These are phyloP conservation scores for Xenus cinereus DNA, from an alignment of 2,113 vertebrate genomes.

Conservation along the genomic window DNA sequence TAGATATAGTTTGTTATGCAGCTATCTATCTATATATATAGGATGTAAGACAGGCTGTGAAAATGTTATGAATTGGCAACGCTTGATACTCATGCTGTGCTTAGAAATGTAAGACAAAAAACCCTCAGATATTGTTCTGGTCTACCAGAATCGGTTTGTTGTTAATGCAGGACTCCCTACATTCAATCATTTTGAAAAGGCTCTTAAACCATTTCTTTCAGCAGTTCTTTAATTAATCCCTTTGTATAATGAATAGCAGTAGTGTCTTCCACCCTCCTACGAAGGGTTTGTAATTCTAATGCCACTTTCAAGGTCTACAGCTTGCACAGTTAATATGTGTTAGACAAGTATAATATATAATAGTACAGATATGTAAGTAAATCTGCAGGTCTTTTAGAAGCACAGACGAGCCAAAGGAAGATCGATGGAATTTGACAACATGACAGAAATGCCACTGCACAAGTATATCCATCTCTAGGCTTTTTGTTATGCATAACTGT, in stretches of 20 bases:
- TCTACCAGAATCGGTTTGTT: background rate
- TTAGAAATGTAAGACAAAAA: background rate
- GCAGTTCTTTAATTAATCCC: background rate
- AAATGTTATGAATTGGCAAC: background rate
- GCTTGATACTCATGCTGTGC: background rate
- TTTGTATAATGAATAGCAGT: background rate
- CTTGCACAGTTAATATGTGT: background rate
- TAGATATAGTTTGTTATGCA: background rate
- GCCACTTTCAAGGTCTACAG: background rate
- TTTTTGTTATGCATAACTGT: background rate
- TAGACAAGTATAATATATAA: background rate
- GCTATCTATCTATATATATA: background rate
- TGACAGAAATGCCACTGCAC: background rate
- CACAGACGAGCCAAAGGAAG: background rate
- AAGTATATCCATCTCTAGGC: background rate
- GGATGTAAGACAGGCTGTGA: background rate
- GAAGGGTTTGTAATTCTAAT: background rate
- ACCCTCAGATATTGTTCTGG: background rate
- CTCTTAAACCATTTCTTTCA: background rate
- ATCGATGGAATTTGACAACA: background rate
- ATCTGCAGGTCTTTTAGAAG: background rate
- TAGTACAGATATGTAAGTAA: background rate
- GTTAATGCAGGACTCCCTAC: background rate
- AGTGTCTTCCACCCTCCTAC: background rate
- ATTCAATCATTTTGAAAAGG: background rate